A percentile compares a stretch with the other conserved stretches of the same genome.
phyloP scores from a whole-genome alignment of 2,113 vertebrate species.

The Silurus asotus region DNA sequence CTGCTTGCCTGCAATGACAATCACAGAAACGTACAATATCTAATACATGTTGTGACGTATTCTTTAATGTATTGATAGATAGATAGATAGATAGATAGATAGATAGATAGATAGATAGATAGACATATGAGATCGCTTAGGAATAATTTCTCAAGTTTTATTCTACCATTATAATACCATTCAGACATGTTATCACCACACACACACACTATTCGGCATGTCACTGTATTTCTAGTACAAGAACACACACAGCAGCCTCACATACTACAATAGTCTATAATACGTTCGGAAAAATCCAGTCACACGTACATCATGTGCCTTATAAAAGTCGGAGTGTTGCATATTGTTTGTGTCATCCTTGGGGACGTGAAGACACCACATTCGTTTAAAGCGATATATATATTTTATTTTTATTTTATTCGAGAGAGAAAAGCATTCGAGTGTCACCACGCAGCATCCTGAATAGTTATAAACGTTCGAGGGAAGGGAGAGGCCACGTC shows the following conservation, averaged over 20 bases:
- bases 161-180: constrained; percentile 38
- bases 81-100: not conserved
- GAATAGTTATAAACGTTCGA: not conserved
- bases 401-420: not conserved
- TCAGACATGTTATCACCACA: constrained; percentile 34
- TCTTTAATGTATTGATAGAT: not conserved
- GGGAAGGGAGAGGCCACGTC: not conserved
- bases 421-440: not conserved
- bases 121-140: not conserved
- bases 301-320: not conserved
- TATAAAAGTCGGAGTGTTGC: constrained; percentile 1
- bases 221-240: constrained; percentile 12
- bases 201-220: constrained; percentile 18
- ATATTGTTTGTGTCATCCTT: constrained; percentile 14
- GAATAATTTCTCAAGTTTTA: constrained; percentile 15
- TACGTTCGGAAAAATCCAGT: constrained; percentile 31
- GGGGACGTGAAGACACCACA: not conserved
- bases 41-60: not conserved
- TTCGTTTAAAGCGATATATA: not conserved
- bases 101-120: not conserved
- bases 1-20: not conserved
- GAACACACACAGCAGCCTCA: constrained; percentile 12
- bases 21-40: not conserved
- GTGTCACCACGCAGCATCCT: not conserved
- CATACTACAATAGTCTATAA: not conserved